These are phyloP conservation scores for Chaenocephalus aceratus DNA, from an alignment of 2,113 vertebrate genomes.

Conservation along the genomic window DNA sequence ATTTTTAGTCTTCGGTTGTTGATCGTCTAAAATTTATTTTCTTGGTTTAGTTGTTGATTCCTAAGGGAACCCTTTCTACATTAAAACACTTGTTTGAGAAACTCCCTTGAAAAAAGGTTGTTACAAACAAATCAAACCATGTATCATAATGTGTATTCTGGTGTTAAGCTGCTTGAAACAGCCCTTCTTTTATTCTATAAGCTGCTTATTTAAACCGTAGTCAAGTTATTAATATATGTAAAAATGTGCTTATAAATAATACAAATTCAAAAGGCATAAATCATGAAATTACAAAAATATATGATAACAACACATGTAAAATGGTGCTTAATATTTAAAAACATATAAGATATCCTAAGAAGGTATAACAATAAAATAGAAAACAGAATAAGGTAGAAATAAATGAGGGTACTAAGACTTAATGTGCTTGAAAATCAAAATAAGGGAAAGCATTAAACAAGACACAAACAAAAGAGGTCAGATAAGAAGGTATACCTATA, in stretches of 20 bases:
- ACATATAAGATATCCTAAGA: too few species aligned
- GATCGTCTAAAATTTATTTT: not conserved
- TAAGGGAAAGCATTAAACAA: too few species aligned
- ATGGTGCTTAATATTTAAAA: too few species aligned
- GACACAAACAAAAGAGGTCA: too few species aligned
- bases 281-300: too few species aligned
- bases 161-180: not conserved
- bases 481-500: too few species aligned
- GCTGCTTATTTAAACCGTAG: not conserved
- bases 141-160: not conserved
- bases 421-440: too few species aligned
- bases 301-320: too few species aligned
- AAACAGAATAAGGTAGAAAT: too few species aligned
- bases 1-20: not conserved
- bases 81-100: not conserved
- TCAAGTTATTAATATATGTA: not conserved
- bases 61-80: not conserved
- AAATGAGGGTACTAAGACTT: too few species aligned
- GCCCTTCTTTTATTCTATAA: not conserved
- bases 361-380: too few species aligned
- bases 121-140: conserved; percentile 18
- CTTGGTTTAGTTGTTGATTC: not conserved
- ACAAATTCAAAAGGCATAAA: too few species aligned
- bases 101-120: not conserved
- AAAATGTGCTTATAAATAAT: not conserved